Evolutionary conservation across 2,113 vertebrate genomes (phyloP).

Genomic region (Chionis minor): DNA sequence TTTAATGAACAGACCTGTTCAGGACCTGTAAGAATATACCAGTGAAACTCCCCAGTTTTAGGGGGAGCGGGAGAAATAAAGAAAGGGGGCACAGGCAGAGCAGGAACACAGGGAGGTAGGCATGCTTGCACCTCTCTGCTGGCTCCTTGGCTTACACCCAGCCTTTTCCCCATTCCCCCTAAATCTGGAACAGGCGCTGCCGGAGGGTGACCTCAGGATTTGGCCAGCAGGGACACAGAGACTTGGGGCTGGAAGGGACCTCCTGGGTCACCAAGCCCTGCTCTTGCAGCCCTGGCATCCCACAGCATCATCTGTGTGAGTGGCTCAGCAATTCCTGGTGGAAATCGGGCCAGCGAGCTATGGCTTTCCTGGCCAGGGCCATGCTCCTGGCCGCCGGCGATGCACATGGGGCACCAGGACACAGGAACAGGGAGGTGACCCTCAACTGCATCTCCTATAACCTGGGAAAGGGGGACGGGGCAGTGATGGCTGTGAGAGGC

Average conservation of each 20-base stretch:
- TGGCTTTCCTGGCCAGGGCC: not conserved
- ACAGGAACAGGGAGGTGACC: rapidly evolving
- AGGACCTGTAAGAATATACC: not conserved
- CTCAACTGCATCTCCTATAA: not conserved
- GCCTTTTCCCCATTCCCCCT: not conserved
- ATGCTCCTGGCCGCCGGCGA: rapidly evolving
- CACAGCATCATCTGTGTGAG: not conserved
- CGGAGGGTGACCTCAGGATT: not conserved
- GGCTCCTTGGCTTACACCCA: not conserved
- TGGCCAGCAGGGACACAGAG: not conserved
- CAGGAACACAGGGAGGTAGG: not conserved
- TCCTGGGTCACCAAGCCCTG: not conserved
- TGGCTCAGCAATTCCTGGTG: not conserved
- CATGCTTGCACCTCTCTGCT: not conserved
- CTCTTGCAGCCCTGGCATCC: not conserved
- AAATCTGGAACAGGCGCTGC: not conserved
- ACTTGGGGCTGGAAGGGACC: not conserved
- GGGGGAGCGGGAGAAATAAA: not conserved
- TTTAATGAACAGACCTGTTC: rapidly evolving
- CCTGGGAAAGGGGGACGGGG: not conserved
- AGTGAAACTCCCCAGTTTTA: not conserved
- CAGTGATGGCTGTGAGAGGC: rapidly evolving
- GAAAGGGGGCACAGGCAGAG: not conserved
- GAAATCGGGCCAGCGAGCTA: rapidly evolving
- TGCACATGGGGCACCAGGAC: not conserved